A percentile compares a stretch with the other conserved stretches of the same genome.
Evolutionary conservation across 2,797 vertebrate species (phyloP).

Genomic region (Kryptopterus vitreolus): DNA sequence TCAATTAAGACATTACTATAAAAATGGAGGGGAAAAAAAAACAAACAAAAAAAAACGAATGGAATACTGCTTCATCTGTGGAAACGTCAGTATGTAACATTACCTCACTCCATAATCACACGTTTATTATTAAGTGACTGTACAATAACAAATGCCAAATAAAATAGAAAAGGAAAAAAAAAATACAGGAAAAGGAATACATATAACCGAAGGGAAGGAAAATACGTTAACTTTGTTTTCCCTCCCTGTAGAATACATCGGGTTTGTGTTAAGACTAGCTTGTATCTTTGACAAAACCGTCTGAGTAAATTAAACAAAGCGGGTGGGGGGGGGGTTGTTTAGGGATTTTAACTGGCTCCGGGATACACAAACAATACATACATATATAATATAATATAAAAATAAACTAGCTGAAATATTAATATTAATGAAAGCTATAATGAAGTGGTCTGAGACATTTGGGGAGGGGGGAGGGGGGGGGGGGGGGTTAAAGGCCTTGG

Average conservation of each 20-base stretch:
- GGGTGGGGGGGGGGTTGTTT: too few species aligned
- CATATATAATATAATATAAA: constrained; percentile 60
- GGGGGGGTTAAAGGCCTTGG: neutral
- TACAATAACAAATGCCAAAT: constrained; percentile 98
- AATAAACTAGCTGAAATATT: constrained; percentile 89
- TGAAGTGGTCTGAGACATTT: constrained; percentile 85
- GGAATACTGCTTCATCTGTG: neutral
- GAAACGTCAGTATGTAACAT: neutral
- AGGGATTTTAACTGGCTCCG: constrained; percentile 89
- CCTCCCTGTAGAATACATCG: constrained; percentile 72
- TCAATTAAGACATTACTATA: neutral
- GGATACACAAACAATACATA: constrained; percentile 72
- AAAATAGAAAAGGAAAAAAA: constrained; percentile 80
- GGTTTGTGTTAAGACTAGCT: constrained; percentile 41
- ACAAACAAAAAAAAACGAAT: neutral
- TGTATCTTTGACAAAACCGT: constrained; percentile 55
- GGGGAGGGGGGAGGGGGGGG: constrained; percentile 69
- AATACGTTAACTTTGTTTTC: constrained; percentile 67
- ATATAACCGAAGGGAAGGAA: constrained; percentile 81
- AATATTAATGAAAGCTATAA: constrained; percentile 84
- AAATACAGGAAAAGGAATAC: constrained; percentile 95
- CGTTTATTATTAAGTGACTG: constrained; percentile 99
- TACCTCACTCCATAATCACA: constrained; percentile 76
- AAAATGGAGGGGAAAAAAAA: neutral
- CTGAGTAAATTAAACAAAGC: too few species aligned